Base-by-base conservation (phyloP, 1,140 invertebrate genomes). In the Drosophila sp. region DNA sequence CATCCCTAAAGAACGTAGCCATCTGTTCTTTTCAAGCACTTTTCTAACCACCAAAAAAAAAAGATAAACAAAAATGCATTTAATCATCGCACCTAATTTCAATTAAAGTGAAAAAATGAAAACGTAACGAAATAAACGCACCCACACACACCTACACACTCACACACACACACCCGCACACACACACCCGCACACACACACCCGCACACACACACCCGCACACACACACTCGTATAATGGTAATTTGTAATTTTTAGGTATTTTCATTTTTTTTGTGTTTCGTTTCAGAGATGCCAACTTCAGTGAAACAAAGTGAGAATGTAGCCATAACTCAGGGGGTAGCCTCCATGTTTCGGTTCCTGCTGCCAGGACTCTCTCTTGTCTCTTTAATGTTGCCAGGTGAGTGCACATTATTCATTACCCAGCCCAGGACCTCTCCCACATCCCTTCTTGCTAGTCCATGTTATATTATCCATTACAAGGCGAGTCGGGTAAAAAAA, bases 361-460 rank as follows among this genome's bases (percentile, higher is more conserved):
- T 38, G 32, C 0, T 30, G 55, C 32, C 33, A 58, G 56, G 56
- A 58, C 58, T 47, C 40, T 60, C 74, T 41, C 44, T 50, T 27
- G 56, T 17, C 58, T 47, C 40, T 60, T 41, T 62, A 72, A 68
- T 75, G 69, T 71, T 80, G 75, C 61, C 84, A 89, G 84, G 84
- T 89, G 84, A 80, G 85, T 90, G 85, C 75, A 72, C 84, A 90
- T 89, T 89, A 89, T 78, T 89, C 84, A 89, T 89, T 89, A 78
- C 77, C 66, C 74, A 56, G 76, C 60, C 68, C 66, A 56, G 33
- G 5, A 10, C 27, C 44, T 33, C 30, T 29, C 35, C 2, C 30
- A 27, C 50, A 4, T 10, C 10, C 10, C 35, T 35, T 2, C 38
- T n/a, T 38, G 17, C 38, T 55, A 54, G 66, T 47, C 56, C 66